Conservation (phyloP, 2,888 invertebrate genomes). For the Lasius platythorax region DNA sequence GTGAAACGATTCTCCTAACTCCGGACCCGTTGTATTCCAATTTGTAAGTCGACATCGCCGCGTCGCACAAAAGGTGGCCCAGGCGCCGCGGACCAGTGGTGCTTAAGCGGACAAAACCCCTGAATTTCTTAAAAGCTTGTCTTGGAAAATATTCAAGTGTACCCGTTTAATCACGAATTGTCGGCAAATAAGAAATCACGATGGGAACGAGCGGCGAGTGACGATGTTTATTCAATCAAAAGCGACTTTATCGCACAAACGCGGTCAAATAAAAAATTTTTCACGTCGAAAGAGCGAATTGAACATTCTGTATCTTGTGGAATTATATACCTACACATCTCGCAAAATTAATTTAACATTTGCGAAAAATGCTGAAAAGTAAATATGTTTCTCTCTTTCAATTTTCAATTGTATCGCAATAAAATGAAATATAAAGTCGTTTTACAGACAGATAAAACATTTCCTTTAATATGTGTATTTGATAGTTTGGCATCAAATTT, state of each 20-base stretch:
- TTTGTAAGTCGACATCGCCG: conserved; percentile 76
- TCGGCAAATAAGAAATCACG: not conserved
- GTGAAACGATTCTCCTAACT: conserved; percentile 76
- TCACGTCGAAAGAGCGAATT: not conserved
- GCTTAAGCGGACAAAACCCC: conserved; percentile 46
- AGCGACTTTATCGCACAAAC: not conserved
- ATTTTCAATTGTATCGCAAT: not conserved
- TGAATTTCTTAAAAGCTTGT: conserved; percentile 39
- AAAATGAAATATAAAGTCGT: not conserved
- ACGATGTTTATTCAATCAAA: not conserved
- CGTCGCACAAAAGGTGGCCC: conserved; percentile 69
- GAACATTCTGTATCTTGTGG: not conserved
- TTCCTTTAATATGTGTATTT: not conserved
- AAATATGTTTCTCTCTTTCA: not conserved
- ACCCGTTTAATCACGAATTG: conserved; percentile 17
- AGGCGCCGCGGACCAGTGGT: conserved; percentile 56
- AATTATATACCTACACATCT: not conserved
- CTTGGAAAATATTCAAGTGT: conserved; percentile 9
- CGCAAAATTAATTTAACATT: not conserved
- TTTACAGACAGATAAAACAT: not conserved
- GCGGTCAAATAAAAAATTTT: not conserved
- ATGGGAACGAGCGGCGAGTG: not conserved
- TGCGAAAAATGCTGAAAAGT: not conserved
- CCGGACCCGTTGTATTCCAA: conserved; percentile 75
- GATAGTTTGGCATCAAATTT: not conserved